A percentile compares a stretch with the other conserved stretches of the same genome.
These are phyloP conservation scores for Darwinula stevensoni DNA, from an alignment of 2,888 invertebrate species.

Conservation along the genomic window DNA sequence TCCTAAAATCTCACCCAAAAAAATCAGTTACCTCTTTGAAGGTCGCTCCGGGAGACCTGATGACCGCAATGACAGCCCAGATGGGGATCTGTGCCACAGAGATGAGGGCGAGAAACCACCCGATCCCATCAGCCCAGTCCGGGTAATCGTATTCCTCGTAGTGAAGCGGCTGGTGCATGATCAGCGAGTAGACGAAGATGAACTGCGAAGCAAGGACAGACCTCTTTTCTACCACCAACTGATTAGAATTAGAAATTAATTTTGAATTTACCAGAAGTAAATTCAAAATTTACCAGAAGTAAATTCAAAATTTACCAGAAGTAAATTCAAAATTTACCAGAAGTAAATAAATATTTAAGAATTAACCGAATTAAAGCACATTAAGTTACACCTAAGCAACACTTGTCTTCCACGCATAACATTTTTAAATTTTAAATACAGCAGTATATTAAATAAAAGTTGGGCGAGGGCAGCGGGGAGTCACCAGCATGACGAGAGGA, in stretches of 20 bases:
- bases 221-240: background rate
- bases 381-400: too few relatives aligned
- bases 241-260: slow-evolving; percentile 1
- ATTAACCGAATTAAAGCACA: too few relatives aligned
- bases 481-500: slow-evolving; percentile 16
- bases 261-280: background rate
- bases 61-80: slow-evolving; percentile 12
- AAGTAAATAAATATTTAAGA: too few relatives aligned
- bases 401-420: too few relatives aligned
- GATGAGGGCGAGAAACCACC: slow-evolving; percentile 11
- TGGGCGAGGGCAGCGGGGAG: too few relatives aligned
- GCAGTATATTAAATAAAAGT: too few relatives aligned
- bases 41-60: slow-evolving; percentile 11
- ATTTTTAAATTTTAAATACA: too few relatives aligned
- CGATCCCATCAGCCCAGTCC: slow-evolving; percentile 12
- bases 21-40: slow-evolving; percentile 9
- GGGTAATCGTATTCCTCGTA: slow-evolving; percentile 12
- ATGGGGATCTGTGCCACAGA: slow-evolving; percentile 13
- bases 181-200: slow-evolving; percentile 12
- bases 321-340: too few relatives aligned
- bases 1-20: too few relatives aligned
- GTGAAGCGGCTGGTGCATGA: slow-evolving; percentile 9
- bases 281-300: too few relatives aligned
- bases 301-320: too few relatives aligned
- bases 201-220: slow-evolving; percentile 10